Percentiles rank a stretch among this genome's conserved stretches.
Evolutionary conservation across 1,140 invertebrate species (phyloP).

Genomic region (Dreissena polymorpha): DNA sequence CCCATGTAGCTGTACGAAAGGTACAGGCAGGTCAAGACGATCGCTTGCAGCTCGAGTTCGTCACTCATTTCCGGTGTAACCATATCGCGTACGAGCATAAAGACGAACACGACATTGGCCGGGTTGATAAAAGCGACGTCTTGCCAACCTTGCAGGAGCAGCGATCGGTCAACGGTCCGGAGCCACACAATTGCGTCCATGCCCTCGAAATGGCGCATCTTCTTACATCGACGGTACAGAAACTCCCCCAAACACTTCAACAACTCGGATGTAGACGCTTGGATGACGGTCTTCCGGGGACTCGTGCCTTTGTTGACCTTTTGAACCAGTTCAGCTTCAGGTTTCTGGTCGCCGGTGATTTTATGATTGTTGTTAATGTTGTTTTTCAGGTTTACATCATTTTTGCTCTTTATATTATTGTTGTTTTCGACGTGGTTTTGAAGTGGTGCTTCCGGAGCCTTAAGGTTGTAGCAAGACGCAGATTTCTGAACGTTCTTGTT

Average conservation of each 20-base stretch:
- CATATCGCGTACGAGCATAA: constrained; percentile 95
- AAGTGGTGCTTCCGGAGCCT: constrained; percentile 67
- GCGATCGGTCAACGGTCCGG: constrained; percentile 95
- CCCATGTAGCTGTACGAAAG: constrained; percentile 96
- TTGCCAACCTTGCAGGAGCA: constrained; percentile 99
- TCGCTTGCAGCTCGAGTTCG: constrained; percentile 96
- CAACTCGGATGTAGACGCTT: constrained; percentile 98
- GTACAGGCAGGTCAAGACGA: constrained; percentile 98
- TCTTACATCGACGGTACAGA: constrained; percentile 91
- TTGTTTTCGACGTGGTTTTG: constrained; percentile 66
- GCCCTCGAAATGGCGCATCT: constrained; percentile 77
- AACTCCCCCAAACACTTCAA: constrained; percentile 98
- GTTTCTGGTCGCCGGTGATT: constrained; percentile 47
- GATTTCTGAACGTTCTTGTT: constrained; percentile 85
- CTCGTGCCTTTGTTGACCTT: constrained; percentile 71
- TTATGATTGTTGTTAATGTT: constrained; percentile 48
- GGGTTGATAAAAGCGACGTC: constrained; percentile 99
- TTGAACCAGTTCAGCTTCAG: constrained; percentile 59
- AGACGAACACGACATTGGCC: constrained; percentile 99
- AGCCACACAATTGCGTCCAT: constrained; percentile 98
- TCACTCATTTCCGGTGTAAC: constrained; percentile 82
- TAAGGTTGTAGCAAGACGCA: constrained; percentile 82
- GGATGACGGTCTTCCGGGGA: constrained; percentile 91
- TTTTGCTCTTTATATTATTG: constrained; percentile 62
- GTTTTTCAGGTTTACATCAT: constrained; percentile 78